A percentile compares a stretch with the other conserved stretches of the same genome.
Evolutionary conservation across 1,140 invertebrate genomes (phyloP).

Genomic region (Manduca sexta): DNA sequence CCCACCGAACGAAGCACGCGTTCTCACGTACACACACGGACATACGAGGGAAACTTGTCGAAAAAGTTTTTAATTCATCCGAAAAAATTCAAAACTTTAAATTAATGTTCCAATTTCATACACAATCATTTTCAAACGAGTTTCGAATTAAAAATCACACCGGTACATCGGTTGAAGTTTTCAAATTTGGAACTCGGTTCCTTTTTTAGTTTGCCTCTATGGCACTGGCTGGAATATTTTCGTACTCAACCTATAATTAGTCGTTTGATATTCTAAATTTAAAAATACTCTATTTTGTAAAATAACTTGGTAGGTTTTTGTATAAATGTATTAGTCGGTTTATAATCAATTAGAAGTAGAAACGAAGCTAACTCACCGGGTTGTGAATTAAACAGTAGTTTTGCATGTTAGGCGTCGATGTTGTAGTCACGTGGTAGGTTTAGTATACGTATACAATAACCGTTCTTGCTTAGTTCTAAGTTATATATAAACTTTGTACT

Average conservation of each 20-base stretch:
- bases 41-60: slow-evolving; percentile 23
- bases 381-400: slow-evolving; percentile 17
- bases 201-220: no score
- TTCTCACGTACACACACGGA: slow-evolving; percentile 8
- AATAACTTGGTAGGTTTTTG: neutral
- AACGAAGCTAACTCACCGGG: slow-evolving; percentile 16
- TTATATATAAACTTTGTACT: neutral
- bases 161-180: no score
- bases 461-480: neutral
- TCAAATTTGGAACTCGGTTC: no score
- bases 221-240: no score
- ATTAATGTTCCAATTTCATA: no score
- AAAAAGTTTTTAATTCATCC: slow-evolving; percentile 25
- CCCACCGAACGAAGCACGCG: slow-evolving; percentile 49
- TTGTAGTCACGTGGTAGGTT: neutral
- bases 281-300: neutral
- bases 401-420: slow-evolving; percentile 2
- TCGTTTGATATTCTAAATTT: neutral
- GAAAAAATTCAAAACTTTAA: neutral
- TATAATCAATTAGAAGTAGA: neutral
- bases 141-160: no score
- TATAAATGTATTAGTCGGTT: neutral
- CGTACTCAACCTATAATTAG: no score
- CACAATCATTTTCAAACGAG: no score
- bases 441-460: neutral